phyloP scores from a whole-genome alignment of 2,888 invertebrate genomes.

The Melinopterus prodromus region DNA sequence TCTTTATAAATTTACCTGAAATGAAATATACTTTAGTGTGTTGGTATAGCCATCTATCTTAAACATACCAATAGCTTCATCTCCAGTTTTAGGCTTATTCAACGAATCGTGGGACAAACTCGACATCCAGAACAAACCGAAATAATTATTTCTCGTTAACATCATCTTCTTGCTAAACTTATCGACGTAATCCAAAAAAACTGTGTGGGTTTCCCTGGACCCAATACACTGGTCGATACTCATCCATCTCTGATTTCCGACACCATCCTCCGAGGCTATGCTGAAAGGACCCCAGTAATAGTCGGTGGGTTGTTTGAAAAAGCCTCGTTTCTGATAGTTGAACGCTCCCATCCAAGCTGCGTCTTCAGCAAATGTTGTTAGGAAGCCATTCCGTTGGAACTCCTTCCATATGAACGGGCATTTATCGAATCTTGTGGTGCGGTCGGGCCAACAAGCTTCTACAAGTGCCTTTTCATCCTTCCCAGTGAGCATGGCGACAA shows the following conservation, averaged over 20 bases:
- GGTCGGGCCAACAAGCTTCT: slow-evolving; percentile 68
- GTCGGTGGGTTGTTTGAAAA: slow-evolving; percentile 82
- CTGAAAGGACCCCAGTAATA: slow-evolving; percentile 83
- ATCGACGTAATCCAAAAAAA: slow-evolving; percentile 75
- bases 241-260: slow-evolving; percentile 68
- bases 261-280: slow-evolving; percentile 70
- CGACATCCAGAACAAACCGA: slow-evolving; percentile 87
- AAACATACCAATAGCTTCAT: slow-evolving; percentile 53
- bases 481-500: slow-evolving; percentile 83
- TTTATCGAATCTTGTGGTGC: slow-evolving; percentile 70
- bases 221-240: slow-evolving; percentile 79
- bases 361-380: slow-evolving; percentile 86
- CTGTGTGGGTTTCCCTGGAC: slow-evolving; percentile 71
- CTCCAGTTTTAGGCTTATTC: slow-evolving; percentile 80
- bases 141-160: slow-evolving; percentile 69
- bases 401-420: slow-evolving; percentile 88
- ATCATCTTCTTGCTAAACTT: slow-evolving; percentile 70
- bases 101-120: slow-evolving; percentile 86
- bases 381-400: slow-evolving; percentile 75
- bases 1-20: slow-evolving; percentile 62
- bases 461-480: slow-evolving; percentile 71
- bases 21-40: no score
- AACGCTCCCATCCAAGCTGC: slow-evolving; percentile 81
- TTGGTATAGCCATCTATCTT: no score
- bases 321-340: slow-evolving; percentile 81